Percentiles rank a stretch among this genome's conserved stretches.
Conservation (phyloP, 1,140 invertebrate species). For the Capitella teleta region DNA sequence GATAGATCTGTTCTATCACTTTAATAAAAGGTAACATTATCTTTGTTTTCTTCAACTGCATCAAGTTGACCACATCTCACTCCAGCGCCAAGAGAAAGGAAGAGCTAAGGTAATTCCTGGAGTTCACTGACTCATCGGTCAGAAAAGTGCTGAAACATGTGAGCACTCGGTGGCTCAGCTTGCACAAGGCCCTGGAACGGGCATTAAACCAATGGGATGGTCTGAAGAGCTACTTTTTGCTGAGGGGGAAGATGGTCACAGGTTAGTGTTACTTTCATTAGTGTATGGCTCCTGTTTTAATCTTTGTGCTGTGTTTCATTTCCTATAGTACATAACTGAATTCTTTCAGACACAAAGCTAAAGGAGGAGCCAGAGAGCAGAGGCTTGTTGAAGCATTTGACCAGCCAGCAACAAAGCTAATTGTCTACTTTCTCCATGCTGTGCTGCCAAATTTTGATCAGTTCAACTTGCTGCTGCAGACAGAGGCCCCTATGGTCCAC, state of each 20-base stretch:
- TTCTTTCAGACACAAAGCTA: background rate
- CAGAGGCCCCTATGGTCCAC: too few species aligned
- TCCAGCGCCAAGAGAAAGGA: background rate
- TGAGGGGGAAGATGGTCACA: constrained; percentile 19
- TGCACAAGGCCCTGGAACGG: constrained; percentile 12
- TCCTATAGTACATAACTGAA: background rate
- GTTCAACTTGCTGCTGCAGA: too few species aligned
- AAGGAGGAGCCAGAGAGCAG: background rate
- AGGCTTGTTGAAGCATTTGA: background rate
- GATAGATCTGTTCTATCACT: too few species aligned
- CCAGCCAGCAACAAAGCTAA: too few species aligned
- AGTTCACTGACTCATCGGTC: background rate
- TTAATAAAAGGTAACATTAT: too few species aligned
- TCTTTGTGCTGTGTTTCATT: background rate
- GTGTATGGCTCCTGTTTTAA: background rate
- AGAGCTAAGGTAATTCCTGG: background rate
- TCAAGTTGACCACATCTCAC: too few species aligned
- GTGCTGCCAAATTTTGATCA: too few species aligned
- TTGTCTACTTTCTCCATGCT: too few species aligned
- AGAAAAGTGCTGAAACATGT: constrained; percentile 18
- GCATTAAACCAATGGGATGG: constrained; percentile 13
- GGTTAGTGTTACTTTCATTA: constrained; percentile 13
- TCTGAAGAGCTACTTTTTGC: constrained; percentile 9
- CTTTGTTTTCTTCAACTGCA: too few species aligned
- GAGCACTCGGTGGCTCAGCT: constrained; percentile 15